Evolutionary conservation across 1,140 invertebrate species (phyloP).

Genomic region (Globodera ellingtonae): DNA sequence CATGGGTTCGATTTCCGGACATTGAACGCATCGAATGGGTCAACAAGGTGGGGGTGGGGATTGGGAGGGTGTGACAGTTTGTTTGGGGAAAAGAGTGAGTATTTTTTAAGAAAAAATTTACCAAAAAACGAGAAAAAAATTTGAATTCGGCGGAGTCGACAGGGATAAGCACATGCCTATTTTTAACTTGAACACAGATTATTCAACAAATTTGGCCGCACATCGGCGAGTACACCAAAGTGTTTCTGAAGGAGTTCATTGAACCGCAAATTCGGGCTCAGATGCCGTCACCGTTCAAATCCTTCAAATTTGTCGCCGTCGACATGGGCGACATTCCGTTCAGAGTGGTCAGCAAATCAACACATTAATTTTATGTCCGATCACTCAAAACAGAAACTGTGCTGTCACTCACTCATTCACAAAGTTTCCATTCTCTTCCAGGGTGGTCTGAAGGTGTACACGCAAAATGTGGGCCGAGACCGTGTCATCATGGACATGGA

Average conservation of each 20-base stretch:
- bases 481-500: slow-evolving; percentile 65
- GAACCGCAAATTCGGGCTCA: slow-evolving; percentile 62
- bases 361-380: background rate
- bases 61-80: no score
- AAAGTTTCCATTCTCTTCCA: background rate
- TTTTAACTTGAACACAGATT: slow-evolving; percentile 34
- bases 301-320: slow-evolving; percentile 63
- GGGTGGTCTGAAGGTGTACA: slow-evolving; percentile 63
- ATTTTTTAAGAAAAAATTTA: no score
- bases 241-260: slow-evolving; percentile 61
- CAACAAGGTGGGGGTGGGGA: slow-evolving; percentile 54
- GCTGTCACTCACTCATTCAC: background rate
- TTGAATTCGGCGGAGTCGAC: no score
- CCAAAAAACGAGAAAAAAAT: no score
- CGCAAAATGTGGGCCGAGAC: slow-evolving; percentile 63
- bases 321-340: slow-evolving; percentile 54
- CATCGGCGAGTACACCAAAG: slow-evolving; percentile 59
- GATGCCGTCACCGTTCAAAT: slow-evolving; percentile 64
- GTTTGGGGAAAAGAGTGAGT: no score
- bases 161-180: no score
- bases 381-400: background rate
- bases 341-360: slow-evolving; percentile 16
- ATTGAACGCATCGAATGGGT: slow-evolving; percentile 64
- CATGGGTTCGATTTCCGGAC: slow-evolving; percentile 64
- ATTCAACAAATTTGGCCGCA: slow-evolving; percentile 63